Percentiles rank a stretch among this genome's conserved stretches.
These are phyloP conservation scores for Numenius phaeopus DNA, from an alignment of 2,797 vertebrate species.

Conservation along the genomic window DNA sequence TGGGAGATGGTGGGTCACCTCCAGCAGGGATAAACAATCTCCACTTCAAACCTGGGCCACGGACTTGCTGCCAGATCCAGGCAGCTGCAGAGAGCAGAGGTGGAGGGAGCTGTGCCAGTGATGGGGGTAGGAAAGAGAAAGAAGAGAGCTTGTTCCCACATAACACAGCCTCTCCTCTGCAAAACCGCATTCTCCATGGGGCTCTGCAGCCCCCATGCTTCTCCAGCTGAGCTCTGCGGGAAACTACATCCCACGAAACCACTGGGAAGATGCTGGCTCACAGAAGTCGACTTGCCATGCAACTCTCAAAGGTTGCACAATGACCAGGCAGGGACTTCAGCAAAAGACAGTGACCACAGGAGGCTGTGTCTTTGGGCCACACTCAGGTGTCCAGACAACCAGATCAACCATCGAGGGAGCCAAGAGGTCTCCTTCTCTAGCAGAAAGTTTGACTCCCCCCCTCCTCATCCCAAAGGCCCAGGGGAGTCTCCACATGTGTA, in stretches of 20 bases:
- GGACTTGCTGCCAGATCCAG: neutral
- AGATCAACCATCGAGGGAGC: accelerated
- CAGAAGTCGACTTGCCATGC: neutral
- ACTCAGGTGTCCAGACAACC: neutral
- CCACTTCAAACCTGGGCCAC: neutral
- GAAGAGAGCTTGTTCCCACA: neutral
- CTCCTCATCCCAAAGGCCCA: neutral
- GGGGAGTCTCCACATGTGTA: accelerated
- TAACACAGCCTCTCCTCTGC: neutral
- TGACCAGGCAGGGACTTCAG: neutral
- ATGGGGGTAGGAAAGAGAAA: neutral
- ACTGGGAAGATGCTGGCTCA: neutral
- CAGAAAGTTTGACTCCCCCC: neutral
- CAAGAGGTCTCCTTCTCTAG: neutral
- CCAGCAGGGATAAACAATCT: neutral
- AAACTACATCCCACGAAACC: neutral
- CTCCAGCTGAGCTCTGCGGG: neutral
- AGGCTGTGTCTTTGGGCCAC: neutral
- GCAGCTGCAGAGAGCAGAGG: neutral
- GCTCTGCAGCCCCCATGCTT: neutral
- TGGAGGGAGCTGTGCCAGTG: neutral
- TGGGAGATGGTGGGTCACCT: neutral
- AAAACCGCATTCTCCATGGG: neutral
- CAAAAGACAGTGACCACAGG: neutral
- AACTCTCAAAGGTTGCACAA: neutral